Conservation (phyloP, 2,797 vertebrate genomes). For the Danionella dracula region DNA sequence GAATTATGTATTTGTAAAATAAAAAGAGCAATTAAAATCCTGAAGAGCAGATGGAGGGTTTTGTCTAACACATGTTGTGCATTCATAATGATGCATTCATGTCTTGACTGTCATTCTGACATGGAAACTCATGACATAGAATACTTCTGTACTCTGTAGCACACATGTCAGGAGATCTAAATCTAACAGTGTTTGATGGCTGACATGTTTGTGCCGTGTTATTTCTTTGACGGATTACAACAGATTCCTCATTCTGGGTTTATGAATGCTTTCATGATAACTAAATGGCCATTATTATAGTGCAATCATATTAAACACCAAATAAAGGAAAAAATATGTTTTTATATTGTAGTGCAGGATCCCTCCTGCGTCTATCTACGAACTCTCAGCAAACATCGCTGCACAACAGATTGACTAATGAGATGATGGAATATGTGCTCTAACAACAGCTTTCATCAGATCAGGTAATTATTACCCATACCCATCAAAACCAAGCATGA, state of each 20-base stretch:
- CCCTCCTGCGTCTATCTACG: too few species aligned
- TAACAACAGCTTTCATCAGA: neutral
- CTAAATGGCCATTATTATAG: too few species aligned
- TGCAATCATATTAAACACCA: too few species aligned
- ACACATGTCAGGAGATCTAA: neutral
- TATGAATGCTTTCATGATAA: too few species aligned
- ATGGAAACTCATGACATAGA: neutral
- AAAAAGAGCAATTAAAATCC: constrained; percentile 65
- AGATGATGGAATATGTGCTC: neutral
- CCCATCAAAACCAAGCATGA: neutral
- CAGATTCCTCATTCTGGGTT: too few species aligned
- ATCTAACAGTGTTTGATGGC: neutral
- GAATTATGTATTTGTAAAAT: constrained; percentile 66
- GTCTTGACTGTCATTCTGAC: constrained; percentile 23
- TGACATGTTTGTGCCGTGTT: neutral
- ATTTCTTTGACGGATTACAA: too few species aligned
- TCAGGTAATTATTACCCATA: neutral
- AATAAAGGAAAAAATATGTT: too few species aligned
- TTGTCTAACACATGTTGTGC: constrained; percentile 53
- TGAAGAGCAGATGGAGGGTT: constrained; percentile 69
- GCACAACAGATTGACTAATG: neutral
- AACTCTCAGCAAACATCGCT: neutral
- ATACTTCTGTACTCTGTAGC: neutral
- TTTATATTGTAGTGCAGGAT: too few species aligned
- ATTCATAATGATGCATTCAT: constrained; percentile 30